These are phyloP conservation scores for Echinops telfairi DNA, from an alignment of 2,113 vertebrate species.

Conservation along the genomic window DNA sequence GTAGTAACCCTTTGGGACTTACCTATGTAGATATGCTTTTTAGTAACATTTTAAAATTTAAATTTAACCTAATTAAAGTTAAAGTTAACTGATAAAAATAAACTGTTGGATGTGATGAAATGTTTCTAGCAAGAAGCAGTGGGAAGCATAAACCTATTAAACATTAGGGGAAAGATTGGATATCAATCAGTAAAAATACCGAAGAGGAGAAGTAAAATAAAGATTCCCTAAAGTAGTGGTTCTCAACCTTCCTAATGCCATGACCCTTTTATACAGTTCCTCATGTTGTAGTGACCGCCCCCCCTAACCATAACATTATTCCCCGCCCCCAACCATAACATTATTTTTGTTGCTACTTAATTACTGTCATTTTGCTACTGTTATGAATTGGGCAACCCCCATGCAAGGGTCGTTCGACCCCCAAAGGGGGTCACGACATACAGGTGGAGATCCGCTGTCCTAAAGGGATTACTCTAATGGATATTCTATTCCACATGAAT, in stretches of 20 bases:
- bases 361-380: too few relatives aligned
- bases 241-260: too few relatives aligned
- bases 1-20: not conserved
- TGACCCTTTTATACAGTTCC: too few relatives aligned
- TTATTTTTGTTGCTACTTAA: too few relatives aligned
- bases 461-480: not conserved
- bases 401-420: too few relatives aligned
- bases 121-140: constrained; percentile 2
- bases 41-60: not conserved
- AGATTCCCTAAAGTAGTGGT: not conserved
- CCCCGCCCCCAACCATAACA: too few relatives aligned
- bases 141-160: not conserved
- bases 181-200: constrained; percentile 14
- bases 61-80: constrained; percentile 5
- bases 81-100: not conserved
- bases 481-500: not conserved
- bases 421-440: too few relatives aligned
- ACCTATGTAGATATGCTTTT: not conserved
- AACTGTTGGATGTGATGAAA: not conserved
- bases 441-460: too few relatives aligned
- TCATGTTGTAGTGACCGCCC: too few relatives aligned
- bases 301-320: too few relatives aligned
- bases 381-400: too few relatives aligned
- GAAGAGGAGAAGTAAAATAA: not conserved
- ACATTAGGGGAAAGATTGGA: not conserved